Percentiles rank a stretch among this genome's conserved stretches.
These are phyloP conservation scores for Rhadina sibilatrix DNA, from an alignment of 2,113 vertebrate species.

Conservation along the genomic window DNA sequence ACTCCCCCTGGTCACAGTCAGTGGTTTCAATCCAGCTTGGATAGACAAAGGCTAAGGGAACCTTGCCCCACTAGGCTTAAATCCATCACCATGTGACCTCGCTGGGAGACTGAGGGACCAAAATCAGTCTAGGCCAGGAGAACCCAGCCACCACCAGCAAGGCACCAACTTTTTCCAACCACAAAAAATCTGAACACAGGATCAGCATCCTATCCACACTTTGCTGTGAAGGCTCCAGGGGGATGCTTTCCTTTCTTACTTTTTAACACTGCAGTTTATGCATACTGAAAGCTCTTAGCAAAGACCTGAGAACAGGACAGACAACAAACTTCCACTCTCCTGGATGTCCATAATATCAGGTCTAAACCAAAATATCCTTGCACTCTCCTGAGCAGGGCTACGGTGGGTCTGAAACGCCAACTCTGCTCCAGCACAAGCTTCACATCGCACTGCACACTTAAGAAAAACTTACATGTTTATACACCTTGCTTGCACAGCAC, in stretches of 20 bases:
- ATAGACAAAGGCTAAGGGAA: not conserved
- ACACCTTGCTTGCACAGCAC: not conserved
- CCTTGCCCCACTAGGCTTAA: not conserved
- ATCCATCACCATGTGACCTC: accelerated
- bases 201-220: not conserved
- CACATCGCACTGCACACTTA: not conserved
- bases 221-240: not conserved
- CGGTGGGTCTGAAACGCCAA: accelerated
- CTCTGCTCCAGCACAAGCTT: not conserved
- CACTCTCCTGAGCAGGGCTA: not conserved
- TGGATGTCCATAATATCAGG: not conserved
- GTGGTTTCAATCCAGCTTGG: not conserved
- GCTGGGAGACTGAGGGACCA: not conserved
- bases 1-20: accelerated
- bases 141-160: not conserved
- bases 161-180: not conserved
- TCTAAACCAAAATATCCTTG: not conserved
- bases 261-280: not conserved
- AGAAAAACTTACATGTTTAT: slow-evolving; percentile 21
- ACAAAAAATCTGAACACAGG: not conserved
- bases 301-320: not conserved
- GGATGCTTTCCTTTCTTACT: not conserved
- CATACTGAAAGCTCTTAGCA: not conserved
- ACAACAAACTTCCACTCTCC: not conserved
- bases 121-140: not conserved